phyloP scores from a whole-genome alignment of 1,140 invertebrate species.

The Drosophila grimshawi region DNA sequence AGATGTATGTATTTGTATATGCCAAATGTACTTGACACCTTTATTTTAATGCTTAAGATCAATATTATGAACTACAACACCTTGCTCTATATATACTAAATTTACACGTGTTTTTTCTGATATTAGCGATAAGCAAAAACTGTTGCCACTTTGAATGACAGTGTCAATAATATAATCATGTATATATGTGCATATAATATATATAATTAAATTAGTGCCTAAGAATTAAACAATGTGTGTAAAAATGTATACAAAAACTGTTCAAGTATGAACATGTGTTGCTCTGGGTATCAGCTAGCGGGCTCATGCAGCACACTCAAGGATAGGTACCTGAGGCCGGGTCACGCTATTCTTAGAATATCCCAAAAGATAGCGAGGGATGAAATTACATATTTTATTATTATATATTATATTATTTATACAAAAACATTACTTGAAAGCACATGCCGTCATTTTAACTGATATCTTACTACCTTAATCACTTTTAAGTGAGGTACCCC shows the following conservation, averaged over 20 bases:
- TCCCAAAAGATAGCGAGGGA: too few relatives aligned
- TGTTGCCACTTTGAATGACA: conserved; percentile 14
- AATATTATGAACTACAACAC: neutral
- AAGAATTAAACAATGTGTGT: conserved; percentile 16
- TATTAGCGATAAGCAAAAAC: conserved; percentile 25
- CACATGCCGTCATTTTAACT: neutral
- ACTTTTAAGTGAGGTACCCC: conserved; percentile 18
- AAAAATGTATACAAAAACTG: neutral
- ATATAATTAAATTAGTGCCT: conserved; percentile 3
- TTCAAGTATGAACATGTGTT: too few relatives aligned
- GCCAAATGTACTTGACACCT: neutral
- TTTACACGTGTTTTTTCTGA: neutral
- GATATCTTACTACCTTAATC: conserved; percentile 6
- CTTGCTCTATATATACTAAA: neutral
- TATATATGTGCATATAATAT: conserved; percentile 7
- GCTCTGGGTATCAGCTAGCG: too few relatives aligned
- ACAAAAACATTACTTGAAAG: too few relatives aligned
- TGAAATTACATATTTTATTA: too few relatives aligned
- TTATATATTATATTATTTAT: neutral
- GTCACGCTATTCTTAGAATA: too few relatives aligned
- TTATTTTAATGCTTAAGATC: neutral
- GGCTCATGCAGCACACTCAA: too few relatives aligned
- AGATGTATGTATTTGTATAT: conserved; percentile 4
- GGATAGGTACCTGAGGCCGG: too few relatives aligned
- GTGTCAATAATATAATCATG: neutral